Conservation (phyloP, 1,140 invertebrate genomes). For the Physella acuta region DNA sequence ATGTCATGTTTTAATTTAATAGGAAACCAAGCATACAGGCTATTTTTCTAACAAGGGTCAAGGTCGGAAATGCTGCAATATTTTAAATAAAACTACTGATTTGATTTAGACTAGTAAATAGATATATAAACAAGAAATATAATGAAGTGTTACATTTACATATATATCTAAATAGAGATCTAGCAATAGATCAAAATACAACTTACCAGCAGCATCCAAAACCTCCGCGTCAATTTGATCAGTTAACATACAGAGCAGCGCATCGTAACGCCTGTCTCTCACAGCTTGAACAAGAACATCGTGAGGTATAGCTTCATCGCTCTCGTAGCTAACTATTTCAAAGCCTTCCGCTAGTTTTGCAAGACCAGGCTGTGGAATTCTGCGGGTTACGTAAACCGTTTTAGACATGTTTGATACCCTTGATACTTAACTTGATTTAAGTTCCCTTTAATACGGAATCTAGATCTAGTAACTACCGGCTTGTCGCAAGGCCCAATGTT, state of each 20-base stretch:
- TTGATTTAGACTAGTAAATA: background rate
- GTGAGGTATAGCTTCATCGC: constrained; percentile 68
- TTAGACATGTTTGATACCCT: background rate
- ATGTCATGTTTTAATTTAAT: no score
- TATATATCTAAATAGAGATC: background rate
- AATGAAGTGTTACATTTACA: constrained; percentile 2
- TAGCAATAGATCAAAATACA: background rate
- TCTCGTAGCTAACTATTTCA: constrained; percentile 50
- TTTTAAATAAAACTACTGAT: background rate
- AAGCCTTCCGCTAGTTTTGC: constrained; percentile 38
- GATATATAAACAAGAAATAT: background rate
- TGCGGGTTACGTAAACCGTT: constrained; percentile 51
- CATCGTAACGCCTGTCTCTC: constrained; percentile 68
- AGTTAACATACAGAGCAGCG: constrained; percentile 77
- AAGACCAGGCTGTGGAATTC: constrained; percentile 48
- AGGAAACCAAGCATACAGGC: no score
- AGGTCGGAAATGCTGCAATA: background rate
- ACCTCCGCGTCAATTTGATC: constrained; percentile 83
- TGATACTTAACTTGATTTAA: background rate
- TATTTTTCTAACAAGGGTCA: no score
- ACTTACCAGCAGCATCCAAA: constrained; percentile 67
- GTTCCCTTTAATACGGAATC: background rate
- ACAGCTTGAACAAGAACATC: constrained; percentile 73
- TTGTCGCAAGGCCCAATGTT: background rate
- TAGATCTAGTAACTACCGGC: background rate